These are phyloP conservation scores for Iphiclides podalirius DNA, from an alignment of 2,888 invertebrate species.

Conservation along the genomic window DNA sequence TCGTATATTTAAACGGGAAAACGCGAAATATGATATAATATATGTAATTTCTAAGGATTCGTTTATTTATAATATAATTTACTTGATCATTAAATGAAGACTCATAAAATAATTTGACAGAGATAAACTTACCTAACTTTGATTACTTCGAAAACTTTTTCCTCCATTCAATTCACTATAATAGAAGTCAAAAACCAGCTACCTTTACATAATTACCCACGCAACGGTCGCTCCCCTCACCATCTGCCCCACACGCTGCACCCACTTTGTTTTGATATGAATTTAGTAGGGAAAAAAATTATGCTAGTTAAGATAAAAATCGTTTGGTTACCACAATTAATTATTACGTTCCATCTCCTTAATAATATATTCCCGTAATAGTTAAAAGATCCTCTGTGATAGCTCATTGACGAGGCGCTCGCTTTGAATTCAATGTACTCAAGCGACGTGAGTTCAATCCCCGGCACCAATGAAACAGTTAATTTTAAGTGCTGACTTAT, in stretches of 20 bases:
- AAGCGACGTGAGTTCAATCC: too few species aligned
- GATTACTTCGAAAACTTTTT: constrained; percentile 29
- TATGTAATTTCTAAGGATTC: too few species aligned
- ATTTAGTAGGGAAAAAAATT: constrained; percentile 46
- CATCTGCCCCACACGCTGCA: constrained; percentile 42
- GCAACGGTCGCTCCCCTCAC: constrained; percentile 41
- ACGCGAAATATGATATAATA: too few species aligned
- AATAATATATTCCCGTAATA: not conserved
- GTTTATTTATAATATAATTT: not conserved
- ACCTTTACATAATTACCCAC: constrained; percentile 53
- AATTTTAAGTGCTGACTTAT: too few species aligned
- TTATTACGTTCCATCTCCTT: constrained; percentile 16
- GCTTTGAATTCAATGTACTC: too few species aligned
- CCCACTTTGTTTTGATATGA: constrained; percentile 55
- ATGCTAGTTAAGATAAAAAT: constrained; percentile 50
- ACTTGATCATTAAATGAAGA: constrained; percentile 29
- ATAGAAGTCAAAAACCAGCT: constrained; percentile 54
- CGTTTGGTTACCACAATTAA: constrained; percentile 38
- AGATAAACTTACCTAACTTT: constrained; percentile 12
- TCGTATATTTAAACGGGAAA: too few species aligned
- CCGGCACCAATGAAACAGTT: too few species aligned
- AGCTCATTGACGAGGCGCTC: too few species aligned
- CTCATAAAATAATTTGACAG: constrained; percentile 20
- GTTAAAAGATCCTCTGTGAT: not conserved
- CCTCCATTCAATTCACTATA: constrained; percentile 40